A percentile compares a stretch with the other conserved stretches of the same genome.
These are phyloP conservation scores for Zapus hudsonius DNA, from an alignment of 2,113 vertebrate genomes.

Conservation along the genomic window DNA sequence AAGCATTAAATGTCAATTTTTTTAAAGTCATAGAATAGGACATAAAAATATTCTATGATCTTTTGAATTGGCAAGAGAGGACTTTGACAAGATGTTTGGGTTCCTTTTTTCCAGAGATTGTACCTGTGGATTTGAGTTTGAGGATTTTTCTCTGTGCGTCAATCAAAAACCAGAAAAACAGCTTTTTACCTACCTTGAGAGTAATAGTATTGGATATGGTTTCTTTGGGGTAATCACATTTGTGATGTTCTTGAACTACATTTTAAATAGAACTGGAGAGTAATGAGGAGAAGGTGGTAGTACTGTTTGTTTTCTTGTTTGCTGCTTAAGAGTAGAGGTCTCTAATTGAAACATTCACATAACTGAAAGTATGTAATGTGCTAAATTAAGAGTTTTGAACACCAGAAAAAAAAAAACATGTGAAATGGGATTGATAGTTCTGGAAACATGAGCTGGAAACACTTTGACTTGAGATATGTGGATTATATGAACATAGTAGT, in stretches of 20 bases:
- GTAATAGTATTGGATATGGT: constrained; percentile 71
- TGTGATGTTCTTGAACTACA: constrained; percentile 77
- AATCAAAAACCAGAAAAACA: constrained; percentile 42
- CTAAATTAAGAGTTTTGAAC: constrained; percentile 68
- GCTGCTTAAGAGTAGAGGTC: constrained; percentile 60
- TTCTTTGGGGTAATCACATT: constrained; percentile 80
- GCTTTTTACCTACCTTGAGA: constrained; percentile 65
- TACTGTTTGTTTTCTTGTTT: constrained; percentile 40
- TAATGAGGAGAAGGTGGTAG: constrained; percentile 63
- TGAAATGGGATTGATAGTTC: constrained; percentile 23
- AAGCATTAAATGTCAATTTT: constrained; percentile 52
- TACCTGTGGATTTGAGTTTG: constrained; percentile 73
- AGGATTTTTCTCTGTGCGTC: constrained; percentile 35
- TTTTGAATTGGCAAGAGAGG: constrained; percentile 75
- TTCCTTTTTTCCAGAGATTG: constrained; percentile 72
- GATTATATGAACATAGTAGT: constrained; percentile 42
- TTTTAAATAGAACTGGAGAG: constrained; percentile 73
- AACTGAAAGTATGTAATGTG: constrained; percentile 74
- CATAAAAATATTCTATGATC: constrained; percentile 46
- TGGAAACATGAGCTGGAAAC: constrained; percentile 9
- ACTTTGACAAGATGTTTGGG: constrained; percentile 64
- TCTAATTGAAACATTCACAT: constrained; percentile 42
- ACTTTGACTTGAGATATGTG: constrained; percentile 47
- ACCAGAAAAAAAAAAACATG: not conserved
- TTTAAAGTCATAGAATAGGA: constrained; percentile 38